These are phyloP conservation scores for Eueremaeus valkanovi DNA, from an alignment of 2,888 invertebrate species.

Conservation along the genomic window DNA sequence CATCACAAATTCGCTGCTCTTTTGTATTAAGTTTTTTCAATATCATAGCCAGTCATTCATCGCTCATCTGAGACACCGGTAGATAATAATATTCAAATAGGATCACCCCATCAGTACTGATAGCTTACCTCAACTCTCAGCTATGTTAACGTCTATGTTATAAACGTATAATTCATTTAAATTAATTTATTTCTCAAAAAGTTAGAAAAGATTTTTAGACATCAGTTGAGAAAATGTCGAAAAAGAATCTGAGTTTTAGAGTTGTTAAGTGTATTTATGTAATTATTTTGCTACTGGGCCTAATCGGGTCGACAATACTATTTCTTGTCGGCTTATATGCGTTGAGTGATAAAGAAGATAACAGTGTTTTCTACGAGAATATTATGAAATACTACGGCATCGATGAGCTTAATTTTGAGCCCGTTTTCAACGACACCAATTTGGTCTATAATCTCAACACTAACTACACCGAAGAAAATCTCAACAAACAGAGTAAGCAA, in stretches of 20 bases:
- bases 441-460: background rate
- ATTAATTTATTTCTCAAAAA: too few relatives aligned
- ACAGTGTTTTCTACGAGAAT: background rate
- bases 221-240: too few relatives aligned
- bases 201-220: too few relatives aligned
- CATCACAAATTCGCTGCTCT: too few relatives aligned
- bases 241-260: background rate
- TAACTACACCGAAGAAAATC: background rate
- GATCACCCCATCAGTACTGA: too few relatives aligned
- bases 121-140: too few relatives aligned
- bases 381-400: slow-evolving; percentile 23
- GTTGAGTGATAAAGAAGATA: slow-evolving; percentile 2
- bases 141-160: too few relatives aligned
- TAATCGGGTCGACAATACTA: background rate
- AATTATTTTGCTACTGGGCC: background rate
- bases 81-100: too few relatives aligned
- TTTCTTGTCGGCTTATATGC: slow-evolving; percentile 7
- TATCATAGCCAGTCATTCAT: too few relatives aligned
- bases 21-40: too few relatives aligned
- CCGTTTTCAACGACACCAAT: slow-evolving; percentile 7
- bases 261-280: background rate
- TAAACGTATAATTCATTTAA: too few relatives aligned
- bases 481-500: slow-evolving; percentile 21
- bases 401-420: slow-evolving; percentile 29
- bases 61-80: too few relatives aligned